Evolutionary conservation across 2,113 vertebrate species (phyloP), one percentile per base, ranked within the genome.

Genomic region (Vicugna pacos): DNA sequence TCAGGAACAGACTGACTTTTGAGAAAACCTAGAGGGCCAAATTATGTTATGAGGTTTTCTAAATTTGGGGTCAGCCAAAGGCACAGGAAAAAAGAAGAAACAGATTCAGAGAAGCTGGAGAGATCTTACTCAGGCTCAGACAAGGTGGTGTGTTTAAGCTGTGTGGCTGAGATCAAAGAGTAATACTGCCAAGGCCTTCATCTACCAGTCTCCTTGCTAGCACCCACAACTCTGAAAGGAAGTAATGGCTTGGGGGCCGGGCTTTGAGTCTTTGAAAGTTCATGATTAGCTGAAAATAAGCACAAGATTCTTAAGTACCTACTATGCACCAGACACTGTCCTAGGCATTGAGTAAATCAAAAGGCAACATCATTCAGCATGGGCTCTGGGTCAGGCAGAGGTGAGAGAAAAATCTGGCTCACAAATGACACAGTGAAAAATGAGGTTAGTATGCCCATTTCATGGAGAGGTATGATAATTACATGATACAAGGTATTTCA

Each of bases 31-130:
- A 69, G 89, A 88, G 35, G 56, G 52, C 28, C 85, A 88, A 52
- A 54, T 75, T 92, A 58, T 58, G 9, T 62, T 52, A 52, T 30
- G 35, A 93, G 46, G 9, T 64, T 96, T 94, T 94, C 76, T 94
- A 72, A 94, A 70, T 64, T 48, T 60, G 52, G 19, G 56, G 64
- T 84, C 92, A 95, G 42, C 69, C 58, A 91, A 95, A 94, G 52
- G 46, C 76, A 93, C 12, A 76, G 32, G 80, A 87, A 70, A 79
- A 79, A 35, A 75, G 46, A 75, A 67, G 50, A 80, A 50, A 94
- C 30, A 79, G 32, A 82, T 85, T 89, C 16, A n/a, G 46, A 96
- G 26, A 70, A 87, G 13, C 75, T 22, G n/a, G 26, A 65, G 52
- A 69, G 65, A 64, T 10, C n/a, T 56, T 30, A 30, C 26, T 48